Percentiles rank a stretch among this genome's conserved stretches.
These are phyloP conservation scores for Conus ventricosus DNA, from an alignment of 1,140 invertebrate genomes.

Conservation along the genomic window DNA sequence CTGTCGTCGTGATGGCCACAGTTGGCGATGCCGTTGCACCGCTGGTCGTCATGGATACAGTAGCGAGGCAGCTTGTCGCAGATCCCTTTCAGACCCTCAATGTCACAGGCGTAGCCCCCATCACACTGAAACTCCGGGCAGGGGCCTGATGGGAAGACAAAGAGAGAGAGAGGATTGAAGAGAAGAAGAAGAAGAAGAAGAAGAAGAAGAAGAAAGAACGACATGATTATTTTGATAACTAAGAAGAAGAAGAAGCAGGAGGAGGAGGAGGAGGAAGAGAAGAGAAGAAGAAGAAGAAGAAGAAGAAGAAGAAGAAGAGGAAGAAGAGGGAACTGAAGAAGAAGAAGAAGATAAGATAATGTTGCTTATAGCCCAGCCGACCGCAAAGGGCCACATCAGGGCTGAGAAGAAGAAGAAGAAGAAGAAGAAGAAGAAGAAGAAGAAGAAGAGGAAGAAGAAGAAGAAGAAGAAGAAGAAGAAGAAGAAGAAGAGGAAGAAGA, in stretches of 20 bases:
- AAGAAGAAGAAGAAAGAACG: not conserved
- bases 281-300: not conserved
- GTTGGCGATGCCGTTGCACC: slow-evolving; percentile 62
- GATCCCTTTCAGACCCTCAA: slow-evolving; percentile 32
- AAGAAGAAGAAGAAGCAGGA: not conserved
- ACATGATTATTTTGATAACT: not conserved
- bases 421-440: not conserved
- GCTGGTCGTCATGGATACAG: slow-evolving; percentile 58
- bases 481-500: not conserved
- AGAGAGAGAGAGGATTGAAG: not conserved
- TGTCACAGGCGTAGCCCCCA: slow-evolving; percentile 52
- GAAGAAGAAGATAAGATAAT: too few species aligned
- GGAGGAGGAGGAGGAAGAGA: not conserved
- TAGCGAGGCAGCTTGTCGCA: slow-evolving; percentile 51
- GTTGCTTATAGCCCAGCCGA: too few species aligned
- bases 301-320: not conserved
- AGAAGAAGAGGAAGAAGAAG: too few species aligned
- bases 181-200: not conserved
- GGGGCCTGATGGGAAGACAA: not conserved
- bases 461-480: not conserved
- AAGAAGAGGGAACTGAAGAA: not conserved
- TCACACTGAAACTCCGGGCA: slow-evolving; percentile 54
- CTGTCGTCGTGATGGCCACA: slow-evolving; percentile 63
- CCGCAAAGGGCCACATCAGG: too few species aligned
- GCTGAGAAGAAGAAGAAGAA: not conserved